These are phyloP conservation scores for Rhingia rostrata DNA, from an alignment of 2,888 invertebrate genomes.

Conservation along the genomic window DNA sequence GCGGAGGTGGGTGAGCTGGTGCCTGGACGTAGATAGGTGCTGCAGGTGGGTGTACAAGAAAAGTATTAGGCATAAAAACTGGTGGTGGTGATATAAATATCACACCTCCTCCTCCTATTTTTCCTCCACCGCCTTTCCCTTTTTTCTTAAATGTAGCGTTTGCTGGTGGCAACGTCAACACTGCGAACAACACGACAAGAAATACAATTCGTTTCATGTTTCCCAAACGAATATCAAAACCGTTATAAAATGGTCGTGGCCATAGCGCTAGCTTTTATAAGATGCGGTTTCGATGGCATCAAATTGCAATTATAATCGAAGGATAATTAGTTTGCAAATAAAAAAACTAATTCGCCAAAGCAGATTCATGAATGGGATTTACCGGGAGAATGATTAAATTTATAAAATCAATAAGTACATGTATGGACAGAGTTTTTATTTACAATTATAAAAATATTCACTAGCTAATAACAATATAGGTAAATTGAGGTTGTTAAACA, in stretches of 20 bases:
- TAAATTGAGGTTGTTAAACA: slow-evolving; percentile 22
- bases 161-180: slow-evolving; percentile 4
- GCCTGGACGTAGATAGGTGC: slow-evolving; percentile 29
- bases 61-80: slow-evolving; percentile 14
- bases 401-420: background rate
- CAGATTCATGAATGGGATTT: slow-evolving; percentile 1
- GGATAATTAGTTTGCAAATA: slow-evolving; percentile 29
- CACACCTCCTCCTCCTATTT: slow-evolving; percentile 39
- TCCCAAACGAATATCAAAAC: slow-evolving; percentile 3
- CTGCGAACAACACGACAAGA: background rate
- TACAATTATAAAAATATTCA: background rate
- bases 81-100: slow-evolving; percentile 46
- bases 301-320: slow-evolving; percentile 12
- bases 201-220: slow-evolving; percentile 14
- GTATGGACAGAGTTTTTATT: background rate
- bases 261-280: slow-evolving; percentile 41
- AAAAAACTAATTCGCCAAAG: slow-evolving; percentile 20
- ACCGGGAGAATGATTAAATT: slow-evolving; percentile 19
- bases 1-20: slow-evolving; percentile 38
- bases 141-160: slow-evolving; percentile 30
- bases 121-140: slow-evolving; percentile 27
- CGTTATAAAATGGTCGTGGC: background rate
- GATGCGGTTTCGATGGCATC: background rate
- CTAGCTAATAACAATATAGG: slow-evolving; percentile 12
- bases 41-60: slow-evolving; percentile 26